phyloP scores from a whole-genome alignment of 1,140 invertebrate species.

The Yoshiicerus persimilis region DNA sequence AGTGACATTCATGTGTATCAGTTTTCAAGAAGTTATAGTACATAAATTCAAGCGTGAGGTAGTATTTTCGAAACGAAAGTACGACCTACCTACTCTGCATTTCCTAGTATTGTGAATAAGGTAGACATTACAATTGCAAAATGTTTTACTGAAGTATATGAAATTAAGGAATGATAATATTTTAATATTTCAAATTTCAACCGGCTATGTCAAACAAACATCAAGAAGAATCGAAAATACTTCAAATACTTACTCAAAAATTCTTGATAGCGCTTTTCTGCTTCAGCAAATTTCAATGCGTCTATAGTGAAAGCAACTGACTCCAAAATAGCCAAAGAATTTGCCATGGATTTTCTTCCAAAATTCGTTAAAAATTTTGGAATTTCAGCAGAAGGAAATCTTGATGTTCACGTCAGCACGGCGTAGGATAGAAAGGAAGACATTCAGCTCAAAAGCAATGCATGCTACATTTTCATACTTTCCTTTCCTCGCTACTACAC shows the following conservation, averaged over 20 bases:
- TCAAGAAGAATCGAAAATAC: neutral
- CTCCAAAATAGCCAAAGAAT: conserved; percentile 35
- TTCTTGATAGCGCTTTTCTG: conserved; percentile 42
- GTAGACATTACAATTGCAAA: no score
- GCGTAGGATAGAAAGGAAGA: conserved; percentile 23
- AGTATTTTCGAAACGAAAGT: no score
- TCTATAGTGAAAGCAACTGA: conserved; percentile 43
- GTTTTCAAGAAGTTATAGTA: no score
- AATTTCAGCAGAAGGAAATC: neutral
- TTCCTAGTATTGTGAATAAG: no score
- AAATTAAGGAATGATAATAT: no score
- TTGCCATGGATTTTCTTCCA: conserved; percentile 32
- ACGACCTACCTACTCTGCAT: no score
- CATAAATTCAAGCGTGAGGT: no score
- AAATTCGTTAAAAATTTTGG: neutral
- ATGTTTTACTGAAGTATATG: no score
- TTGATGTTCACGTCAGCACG: neutral
- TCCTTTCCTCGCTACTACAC: neutral
- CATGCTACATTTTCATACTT: neutral
- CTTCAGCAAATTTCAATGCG: conserved; percentile 44
- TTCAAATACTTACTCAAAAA: conserved; percentile 39
- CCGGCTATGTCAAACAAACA: neutral
- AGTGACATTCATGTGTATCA: no score
- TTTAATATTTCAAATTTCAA: no score
- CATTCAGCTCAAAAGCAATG: neutral